Conservation (phyloP, 2,113 vertebrate species). For the Tonatia bakeri region DNA sequence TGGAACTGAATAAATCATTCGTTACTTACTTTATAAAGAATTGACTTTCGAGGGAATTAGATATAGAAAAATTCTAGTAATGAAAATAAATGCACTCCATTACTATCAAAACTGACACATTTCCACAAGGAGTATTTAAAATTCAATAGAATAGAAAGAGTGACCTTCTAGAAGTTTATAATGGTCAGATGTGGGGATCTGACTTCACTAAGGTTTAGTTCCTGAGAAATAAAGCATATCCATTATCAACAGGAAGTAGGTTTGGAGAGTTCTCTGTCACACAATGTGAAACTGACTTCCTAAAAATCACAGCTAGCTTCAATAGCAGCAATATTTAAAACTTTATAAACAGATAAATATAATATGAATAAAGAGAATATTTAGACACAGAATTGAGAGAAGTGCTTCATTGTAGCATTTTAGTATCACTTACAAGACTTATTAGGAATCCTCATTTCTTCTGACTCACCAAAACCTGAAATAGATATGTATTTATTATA, state of each 20-base stretch:
- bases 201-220: background rate
- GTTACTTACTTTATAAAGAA: background rate
- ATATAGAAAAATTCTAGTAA: background rate
- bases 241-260: background rate
- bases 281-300: background rate
- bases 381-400: background rate
- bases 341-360: background rate
- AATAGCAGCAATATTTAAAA: background rate
- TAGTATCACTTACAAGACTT: slow-evolving; percentile 11
- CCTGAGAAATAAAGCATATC: background rate
- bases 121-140: background rate
- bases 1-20: background rate
- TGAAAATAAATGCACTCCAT: background rate
- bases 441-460: slow-evolving; percentile 8
- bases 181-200: background rate
- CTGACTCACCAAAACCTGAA: background rate
- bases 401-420: slow-evolving; percentile 11
- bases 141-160: background rate
- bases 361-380: background rate
- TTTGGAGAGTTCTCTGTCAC: background rate
- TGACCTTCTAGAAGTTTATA: slow-evolving; percentile 19
- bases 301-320: background rate
- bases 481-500: slow-evolving; percentile 15
- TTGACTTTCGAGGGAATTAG: background rate
- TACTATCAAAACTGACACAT: background rate